Evolutionary conservation across 2,888 invertebrate genomes (phyloP).

Genomic region (Papilio elwesi): DNA sequence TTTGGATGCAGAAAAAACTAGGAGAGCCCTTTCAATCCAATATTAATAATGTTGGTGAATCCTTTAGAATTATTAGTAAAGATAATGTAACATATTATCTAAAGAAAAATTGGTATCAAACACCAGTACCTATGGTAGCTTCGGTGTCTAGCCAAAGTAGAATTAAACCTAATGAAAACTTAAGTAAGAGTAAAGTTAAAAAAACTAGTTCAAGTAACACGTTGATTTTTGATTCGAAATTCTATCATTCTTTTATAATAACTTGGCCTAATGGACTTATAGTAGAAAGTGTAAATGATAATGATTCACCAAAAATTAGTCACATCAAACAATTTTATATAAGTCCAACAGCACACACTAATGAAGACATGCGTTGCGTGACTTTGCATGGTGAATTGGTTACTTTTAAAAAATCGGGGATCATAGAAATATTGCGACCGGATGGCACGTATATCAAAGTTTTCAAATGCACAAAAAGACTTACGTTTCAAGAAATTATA

Average conservation of each 20-base stretch:
- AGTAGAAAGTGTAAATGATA: slow-evolving; percentile 68
- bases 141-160: slow-evolving; percentile 45
- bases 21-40: slow-evolving; percentile 56
- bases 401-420: slow-evolving; percentile 63
- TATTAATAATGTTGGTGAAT: slow-evolving; percentile 60
- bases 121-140: slow-evolving; percentile 46
- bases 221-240: slow-evolving; percentile 53
- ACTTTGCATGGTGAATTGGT: slow-evolving; percentile 74
- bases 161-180: slow-evolving; percentile 49
- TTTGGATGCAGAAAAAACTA: slow-evolving; percentile 72
- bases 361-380: slow-evolving; percentile 73
- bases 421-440: slow-evolving; percentile 65
- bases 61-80: slow-evolving; percentile 69
- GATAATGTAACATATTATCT: slow-evolving; percentile 68
- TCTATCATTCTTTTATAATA: slow-evolving; percentile 63
- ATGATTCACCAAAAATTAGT: slow-evolving; percentile 62
- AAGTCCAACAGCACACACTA: slow-evolving; percentile 46
- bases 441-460: slow-evolving; percentile 69
- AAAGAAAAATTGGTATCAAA: slow-evolving; percentile 61
- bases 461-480: slow-evolving; percentile 60
- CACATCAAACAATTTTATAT: slow-evolving; percentile 72
- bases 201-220: slow-evolving; percentile 43
- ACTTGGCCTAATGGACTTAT: slow-evolving; percentile 78
- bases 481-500: slow-evolving; percentile 43
- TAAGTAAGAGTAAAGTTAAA: slow-evolving; percentile 43